Percentiles rank a stretch among this genome's conserved stretches.
These are phyloP conservation scores for Willowsia nigromaculata DNA, from an alignment of 2,888 invertebrate genomes.

Conservation along the genomic window DNA sequence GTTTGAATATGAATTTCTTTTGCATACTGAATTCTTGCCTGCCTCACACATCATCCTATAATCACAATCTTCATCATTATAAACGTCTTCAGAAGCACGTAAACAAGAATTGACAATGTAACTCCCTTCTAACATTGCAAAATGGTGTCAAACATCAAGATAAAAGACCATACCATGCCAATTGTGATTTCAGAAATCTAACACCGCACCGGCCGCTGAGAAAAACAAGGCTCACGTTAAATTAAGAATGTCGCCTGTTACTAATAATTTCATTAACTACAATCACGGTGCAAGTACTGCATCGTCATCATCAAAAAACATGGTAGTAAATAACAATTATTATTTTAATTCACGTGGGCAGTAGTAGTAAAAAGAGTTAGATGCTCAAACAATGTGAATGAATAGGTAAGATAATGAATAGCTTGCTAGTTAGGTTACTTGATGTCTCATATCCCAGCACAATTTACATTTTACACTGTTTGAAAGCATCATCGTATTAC, in stretches of 20 bases:
- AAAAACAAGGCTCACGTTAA: conserved; percentile 51
- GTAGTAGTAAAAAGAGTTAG: not conserved
- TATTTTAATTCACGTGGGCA: conserved; percentile 49
- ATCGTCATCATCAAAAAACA: conserved; percentile 28
- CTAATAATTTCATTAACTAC: conserved; percentile 59
- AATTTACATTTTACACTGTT: conserved; percentile 12
- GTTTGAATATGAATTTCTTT: not conserved
- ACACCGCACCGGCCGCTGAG: conserved; percentile 48
- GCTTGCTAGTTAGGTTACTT: not conserved
- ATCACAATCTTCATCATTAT: conserved; percentile 8
- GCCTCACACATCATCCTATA: conserved; percentile 12
- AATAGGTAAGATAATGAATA: not conserved
- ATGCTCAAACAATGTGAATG: not conserved
- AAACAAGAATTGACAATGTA: conserved; percentile 30
- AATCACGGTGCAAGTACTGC: conserved; percentile 25
- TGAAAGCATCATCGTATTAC: conserved; percentile 30
- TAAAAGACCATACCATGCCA: conserved; percentile 58
- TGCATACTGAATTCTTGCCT: not conserved
- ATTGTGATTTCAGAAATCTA: conserved; percentile 62
- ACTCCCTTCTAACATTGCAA: conserved; percentile 68
- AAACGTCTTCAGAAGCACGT: conserved; percentile 15
- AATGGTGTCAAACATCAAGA: conserved; percentile 66
- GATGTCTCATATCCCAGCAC: not conserved
- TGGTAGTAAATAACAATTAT: conserved; percentile 44
- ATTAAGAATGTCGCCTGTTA: conserved; percentile 52